Conservation (phyloP, 1,140 invertebrate genomes). For the Steinernema khuongi region DNA sequence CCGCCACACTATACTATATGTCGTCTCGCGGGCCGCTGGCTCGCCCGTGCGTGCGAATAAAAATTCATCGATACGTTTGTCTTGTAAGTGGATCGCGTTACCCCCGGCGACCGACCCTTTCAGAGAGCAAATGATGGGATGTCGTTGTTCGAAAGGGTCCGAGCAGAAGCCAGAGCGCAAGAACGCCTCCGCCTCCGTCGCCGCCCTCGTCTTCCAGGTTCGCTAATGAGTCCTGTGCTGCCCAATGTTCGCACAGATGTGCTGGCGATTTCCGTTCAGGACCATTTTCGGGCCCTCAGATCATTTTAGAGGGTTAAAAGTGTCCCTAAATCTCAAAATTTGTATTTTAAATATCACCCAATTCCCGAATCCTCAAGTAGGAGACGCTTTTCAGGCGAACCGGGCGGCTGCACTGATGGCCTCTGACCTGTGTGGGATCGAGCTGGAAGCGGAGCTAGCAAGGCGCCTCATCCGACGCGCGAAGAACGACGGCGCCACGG, state of each 20-base stretch:
- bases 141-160: not conserved
- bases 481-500: slow-evolving; percentile 3
- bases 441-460: not conserved
- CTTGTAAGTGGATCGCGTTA: slow-evolving; percentile 6
- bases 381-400: slow-evolving; percentile 5
- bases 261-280: no score
- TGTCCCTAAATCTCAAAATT: no score
- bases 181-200: not conserved
- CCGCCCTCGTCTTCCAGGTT: not conserved
- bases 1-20: no score
- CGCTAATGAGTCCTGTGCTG: not conserved
- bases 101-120: not conserved
- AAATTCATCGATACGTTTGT: slow-evolving; percentile 7
- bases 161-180: not conserved
- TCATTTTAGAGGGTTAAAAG: not conserved
- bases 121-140: slow-evolving; percentile 6
- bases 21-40: no score
- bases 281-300: no score
- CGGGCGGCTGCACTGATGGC: slow-evolving; percentile 2
- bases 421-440: not conserved
- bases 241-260: no score
- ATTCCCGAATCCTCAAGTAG: no score
- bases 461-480: not conserved
- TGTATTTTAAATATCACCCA: no score
- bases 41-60: not conserved